Percentiles rank a stretch among this genome's conserved stretches.
Conservation (phyloP, 2,888 invertebrate species). For the Dicyrtomina minuta region DNA sequence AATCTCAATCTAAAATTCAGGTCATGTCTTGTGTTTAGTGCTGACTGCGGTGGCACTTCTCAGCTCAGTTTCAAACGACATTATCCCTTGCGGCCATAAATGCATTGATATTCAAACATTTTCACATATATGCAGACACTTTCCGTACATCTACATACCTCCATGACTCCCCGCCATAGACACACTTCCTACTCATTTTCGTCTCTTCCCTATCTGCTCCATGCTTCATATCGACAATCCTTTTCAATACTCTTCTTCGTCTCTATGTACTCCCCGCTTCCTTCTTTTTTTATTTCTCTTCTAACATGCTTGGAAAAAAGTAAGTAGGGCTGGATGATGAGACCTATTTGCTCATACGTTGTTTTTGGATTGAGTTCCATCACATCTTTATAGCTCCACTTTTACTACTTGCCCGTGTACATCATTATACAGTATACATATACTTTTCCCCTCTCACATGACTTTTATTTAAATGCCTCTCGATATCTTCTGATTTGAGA, state of each 20-base stretch:
- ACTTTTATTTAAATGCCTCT: too few relatives aligned
- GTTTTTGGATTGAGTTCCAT: conserved; percentile 1
- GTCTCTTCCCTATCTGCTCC: neutral
- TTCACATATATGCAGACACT: conserved; percentile 36
- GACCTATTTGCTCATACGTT: too few relatives aligned
- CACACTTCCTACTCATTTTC: too few relatives aligned
- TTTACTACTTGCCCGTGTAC: too few relatives aligned
- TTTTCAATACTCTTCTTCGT: neutral
- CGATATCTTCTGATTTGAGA: too few relatives aligned
- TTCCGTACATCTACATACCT: neutral
- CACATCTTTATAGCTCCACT: conserved; percentile 3
- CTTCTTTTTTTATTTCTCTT: neutral
- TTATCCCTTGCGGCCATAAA: conserved; percentile 45
- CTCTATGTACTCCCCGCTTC: neutral
- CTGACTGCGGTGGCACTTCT: conserved; percentile 25
- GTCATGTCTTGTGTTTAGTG: conserved; percentile 39
- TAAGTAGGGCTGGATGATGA: too few relatives aligned
- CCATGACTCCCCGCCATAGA: too few relatives aligned
- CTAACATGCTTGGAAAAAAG: too few relatives aligned
- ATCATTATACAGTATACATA: too few relatives aligned
- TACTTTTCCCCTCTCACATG: too few relatives aligned
- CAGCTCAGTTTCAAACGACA: conserved; percentile 25
- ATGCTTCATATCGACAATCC: neutral
- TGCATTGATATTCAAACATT: conserved; percentile 52
- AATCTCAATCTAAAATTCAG: conserved; percentile 35